Base-by-base conservation (phyloP, 2,113 vertebrate genomes). In the Hydrolagus affinis region DNA sequence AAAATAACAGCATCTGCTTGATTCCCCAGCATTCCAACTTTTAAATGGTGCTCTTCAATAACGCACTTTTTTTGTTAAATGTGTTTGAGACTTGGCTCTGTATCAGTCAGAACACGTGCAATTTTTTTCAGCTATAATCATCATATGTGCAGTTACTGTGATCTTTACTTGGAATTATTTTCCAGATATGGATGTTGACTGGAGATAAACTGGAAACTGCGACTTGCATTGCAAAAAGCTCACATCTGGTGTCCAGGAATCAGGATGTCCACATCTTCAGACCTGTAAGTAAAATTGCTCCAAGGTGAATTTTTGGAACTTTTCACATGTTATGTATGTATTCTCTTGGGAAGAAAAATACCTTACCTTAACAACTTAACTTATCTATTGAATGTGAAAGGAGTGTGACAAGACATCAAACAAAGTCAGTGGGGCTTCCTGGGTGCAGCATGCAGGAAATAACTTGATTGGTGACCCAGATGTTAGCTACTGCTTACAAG, bases 201-300 rank as follows among this genome's bases (percentile, higher is more conserved):
- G 98, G 98, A 11, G 98, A 99, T 89, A 99, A 99, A 86, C 93
- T 99, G 0, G 98, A 99, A 89, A 99, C 98, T 0, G 98, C 98
- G 0, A 99, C 97, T 0, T 99, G 97, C 89, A 99, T 98, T 72
- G 97, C 97, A 0, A 98, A 98, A 90, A 99, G 98, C 89, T 99
- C 98, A 70, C 98, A 97, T 62, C 90, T 99, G 88, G 98, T 99
- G 25, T 96, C 96, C 56, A 94, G 97, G 75, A 94, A 90, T 86
- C 98, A 98, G 86, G 96, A 98, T 86, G 94, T 97, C 83, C 98
- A 99, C 72, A 87, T 98, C 87, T 99, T 99, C 91, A 95, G 90
- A 90, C 96, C 96, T 10, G 97, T 98, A 88, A 87, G 93, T 91
- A 62, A 3, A 28, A 62, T 57, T 60, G n/a, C 9, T 8, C 9